phyloP scores from a whole-genome alignment of 2,113 vertebrate genomes.

The Callipepla californica region DNA sequence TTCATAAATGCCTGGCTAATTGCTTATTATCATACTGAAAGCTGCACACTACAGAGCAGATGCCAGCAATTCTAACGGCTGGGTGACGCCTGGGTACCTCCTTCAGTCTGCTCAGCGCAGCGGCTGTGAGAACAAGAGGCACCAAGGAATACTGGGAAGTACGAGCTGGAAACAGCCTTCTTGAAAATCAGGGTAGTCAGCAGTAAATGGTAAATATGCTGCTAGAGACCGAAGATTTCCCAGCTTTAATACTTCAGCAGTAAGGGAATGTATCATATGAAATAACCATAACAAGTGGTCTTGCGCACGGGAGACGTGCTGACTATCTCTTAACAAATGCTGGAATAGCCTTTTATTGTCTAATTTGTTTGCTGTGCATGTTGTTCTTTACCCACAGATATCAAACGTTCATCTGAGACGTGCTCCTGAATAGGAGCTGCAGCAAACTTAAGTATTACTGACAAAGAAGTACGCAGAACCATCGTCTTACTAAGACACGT shows the following conservation, averaged over 20 bases:
- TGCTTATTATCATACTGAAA: conserved; percentile 39
- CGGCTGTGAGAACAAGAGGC: neutral
- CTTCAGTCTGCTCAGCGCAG: neutral
- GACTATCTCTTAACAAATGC: neutral
- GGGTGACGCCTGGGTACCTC: conserved; percentile 4
- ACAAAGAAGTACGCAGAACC: neutral
- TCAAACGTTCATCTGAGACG: neutral
- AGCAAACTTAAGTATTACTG: neutral
- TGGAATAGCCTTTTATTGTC: neutral
- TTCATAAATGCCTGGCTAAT: conserved; percentile 50
- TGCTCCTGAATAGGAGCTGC: neutral
- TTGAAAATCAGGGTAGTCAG: conserved; percentile 16
- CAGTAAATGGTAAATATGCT: neutral
- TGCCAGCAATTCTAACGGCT: neutral
- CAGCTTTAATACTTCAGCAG: neutral
- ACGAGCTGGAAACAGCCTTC: neutral
- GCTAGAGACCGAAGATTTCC: neutral
- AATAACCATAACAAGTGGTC: neutral
- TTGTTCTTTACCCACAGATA: neutral
- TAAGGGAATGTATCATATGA: neutral
- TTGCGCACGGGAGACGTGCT: neutral
- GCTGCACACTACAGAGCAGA: conserved; percentile 25
- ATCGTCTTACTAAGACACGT: neutral
- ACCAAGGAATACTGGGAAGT: neutral
- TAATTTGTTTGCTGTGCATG: neutral